Evolutionary conservation across 2,797 vertebrate species (phyloP).

Genomic region (Dallia pectoralis): DNA sequence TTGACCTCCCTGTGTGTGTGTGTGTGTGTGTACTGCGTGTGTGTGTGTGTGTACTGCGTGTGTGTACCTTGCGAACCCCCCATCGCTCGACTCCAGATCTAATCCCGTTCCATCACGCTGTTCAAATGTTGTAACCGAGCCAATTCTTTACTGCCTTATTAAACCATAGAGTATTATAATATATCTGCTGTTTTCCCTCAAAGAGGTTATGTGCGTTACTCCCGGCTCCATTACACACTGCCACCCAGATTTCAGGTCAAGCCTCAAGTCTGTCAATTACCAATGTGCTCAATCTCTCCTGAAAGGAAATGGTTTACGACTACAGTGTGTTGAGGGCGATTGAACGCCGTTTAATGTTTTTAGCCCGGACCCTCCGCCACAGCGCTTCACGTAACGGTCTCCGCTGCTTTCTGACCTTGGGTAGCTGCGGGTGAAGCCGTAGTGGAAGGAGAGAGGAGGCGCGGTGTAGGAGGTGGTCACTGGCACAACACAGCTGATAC

Average conservation of each 20-base stretch:
- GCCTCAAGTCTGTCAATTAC: constrained; percentile 13
- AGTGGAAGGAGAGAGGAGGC: background rate
- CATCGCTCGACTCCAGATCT: background rate
- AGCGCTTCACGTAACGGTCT: constrained; percentile 11
- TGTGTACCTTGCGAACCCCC: background rate
- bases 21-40: background rate
- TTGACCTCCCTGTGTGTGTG: background rate
- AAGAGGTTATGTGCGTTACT: background rate
- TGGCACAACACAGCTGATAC: background rate
- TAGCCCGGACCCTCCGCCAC: background rate
- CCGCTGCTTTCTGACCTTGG: constrained; percentile 4
- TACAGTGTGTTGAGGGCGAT: background rate
- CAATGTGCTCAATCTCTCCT: constrained; percentile 15
- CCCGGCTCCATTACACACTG: background rate
- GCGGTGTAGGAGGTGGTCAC: background rate
- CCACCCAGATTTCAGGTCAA: constrained; percentile 9
- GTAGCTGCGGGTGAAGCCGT: background rate
- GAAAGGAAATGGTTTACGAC: background rate
- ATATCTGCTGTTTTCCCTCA: background rate
- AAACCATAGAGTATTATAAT: background rate
- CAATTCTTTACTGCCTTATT: background rate
- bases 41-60: background rate
- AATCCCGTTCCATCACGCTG: background rate
- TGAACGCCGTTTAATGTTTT: constrained; percentile 8
- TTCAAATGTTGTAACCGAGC: too few species aligned